Evolutionary conservation across 1,140 invertebrate species (phyloP).

Genomic region (Platyscapa corneri): DNA sequence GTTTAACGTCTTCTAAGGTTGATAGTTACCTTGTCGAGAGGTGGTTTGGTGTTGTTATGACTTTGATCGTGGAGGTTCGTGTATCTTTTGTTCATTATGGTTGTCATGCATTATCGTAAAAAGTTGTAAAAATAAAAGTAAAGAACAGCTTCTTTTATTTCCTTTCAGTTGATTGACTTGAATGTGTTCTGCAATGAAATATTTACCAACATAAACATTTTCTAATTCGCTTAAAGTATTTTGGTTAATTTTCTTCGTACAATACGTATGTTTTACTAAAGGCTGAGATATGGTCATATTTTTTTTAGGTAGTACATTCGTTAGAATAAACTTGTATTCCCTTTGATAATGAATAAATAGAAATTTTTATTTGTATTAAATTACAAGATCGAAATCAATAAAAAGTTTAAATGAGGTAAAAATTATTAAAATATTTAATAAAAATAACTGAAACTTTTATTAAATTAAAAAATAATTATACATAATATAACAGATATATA

Average conservation of each 20-base stretch:
- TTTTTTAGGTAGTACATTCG: no score
- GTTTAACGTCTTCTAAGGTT: not conserved
- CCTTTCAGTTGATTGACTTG: not conserved
- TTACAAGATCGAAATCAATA: no score
- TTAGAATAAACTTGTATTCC: not conserved
- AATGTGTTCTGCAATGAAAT: not conserved
- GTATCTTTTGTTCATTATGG: not conserved
- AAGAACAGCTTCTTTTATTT: not conserved
- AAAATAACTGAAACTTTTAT: no score
- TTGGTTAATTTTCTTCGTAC: no score
- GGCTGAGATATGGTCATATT: no score
- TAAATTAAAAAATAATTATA: no score
- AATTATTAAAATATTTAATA: no score
- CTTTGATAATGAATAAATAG: not conserved
- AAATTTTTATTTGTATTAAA: not conserved
- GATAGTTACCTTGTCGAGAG: not conserved
- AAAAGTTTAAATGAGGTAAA: no score
- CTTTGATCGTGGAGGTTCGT: not conserved
- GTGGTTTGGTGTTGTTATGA: not conserved
- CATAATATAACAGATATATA: not conserved
- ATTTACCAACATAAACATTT: not conserved
- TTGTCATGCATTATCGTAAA: conserved; percentile 1
- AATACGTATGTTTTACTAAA: no score
- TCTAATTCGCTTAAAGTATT: not conserved
- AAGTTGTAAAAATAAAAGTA: not conserved